Evolutionary conservation across 2,113 vertebrate genomes (phyloP), one percentile per base, ranked within the genome.

Genomic region (Polypterus senegalus): DNA sequence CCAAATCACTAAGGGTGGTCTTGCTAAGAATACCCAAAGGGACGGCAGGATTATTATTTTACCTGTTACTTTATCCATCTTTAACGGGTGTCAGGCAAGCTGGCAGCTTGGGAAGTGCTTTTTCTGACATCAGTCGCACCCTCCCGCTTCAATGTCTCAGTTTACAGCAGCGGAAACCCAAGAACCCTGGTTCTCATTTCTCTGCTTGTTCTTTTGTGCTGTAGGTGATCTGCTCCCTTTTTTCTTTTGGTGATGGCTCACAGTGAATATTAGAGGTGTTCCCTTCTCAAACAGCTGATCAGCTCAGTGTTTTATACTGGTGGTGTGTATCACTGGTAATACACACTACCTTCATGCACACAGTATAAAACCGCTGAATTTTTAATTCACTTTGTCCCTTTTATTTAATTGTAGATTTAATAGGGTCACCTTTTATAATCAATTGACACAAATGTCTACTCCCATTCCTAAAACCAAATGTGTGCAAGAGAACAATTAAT

Each of bases 61-160:
- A 58, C 56, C 6, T 58, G 56, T 7, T 58, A 58, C 9, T 58
- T 58, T 58, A 43, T 58, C 56, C 56, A 45, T 45, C 46, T 9
- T 7, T 43, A 58, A 58, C 43, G 5, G 46, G 7, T 58, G 56
- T 45, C n/a, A 58, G 56, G 43, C 11, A 6, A n/a, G 54, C 54
- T 56, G 54, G 54, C 54, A 56, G 56, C 56, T 58, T 7, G 46
- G 46, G 56, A 58, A 58, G 46, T 27, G 56, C 8, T 45, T 45
- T 45, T 45, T 43, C 56, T 58, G 56, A 44, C 56, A 58, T n/a
- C 56, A 3, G 46, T 58, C 56, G 44, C 9, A 45, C 56, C 27
- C 27, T 27, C 27, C 27, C 27, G 56, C 43, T 58, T 58, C 8
- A 45, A 58, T 58, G 27, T 58, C 56, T 58, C 27, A 27, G 56